Evolutionary conservation across 2,797 vertebrate species (phyloP), one percentile per base, ranked within the genome.

Genomic region (Bryconaethiops microstoma): DNA sequence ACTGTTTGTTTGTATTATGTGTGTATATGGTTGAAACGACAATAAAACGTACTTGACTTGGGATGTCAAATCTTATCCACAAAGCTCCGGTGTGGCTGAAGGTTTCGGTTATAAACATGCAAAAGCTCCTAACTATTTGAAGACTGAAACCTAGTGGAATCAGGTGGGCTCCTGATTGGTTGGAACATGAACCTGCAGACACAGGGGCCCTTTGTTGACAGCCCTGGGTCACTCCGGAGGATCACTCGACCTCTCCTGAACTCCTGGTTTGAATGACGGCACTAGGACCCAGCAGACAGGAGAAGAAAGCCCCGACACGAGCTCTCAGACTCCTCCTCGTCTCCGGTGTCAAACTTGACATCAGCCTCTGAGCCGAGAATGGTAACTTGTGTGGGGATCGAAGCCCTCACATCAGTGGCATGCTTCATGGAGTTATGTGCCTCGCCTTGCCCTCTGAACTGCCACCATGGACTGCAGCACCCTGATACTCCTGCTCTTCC

Each of bases 341-440:
- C 94, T 94, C 92, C 94, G 92, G 93, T 95, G 94, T 95, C 94
- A 93, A 95, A 95, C 94, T 95, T 95, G 95, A 94, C 95, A 94
- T 95, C 93, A 94, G 94, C 89, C 91, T 87, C 88, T 86, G 78
- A 91, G 93, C 90, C 89, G 93, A 93, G 94, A 91, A 94, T 94
- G 93, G 95, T 94, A 92, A 94, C 92, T 93, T 91, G 90, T 90
- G 85, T 89, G 79, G 89, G 91, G 75, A 80, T 89, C 94, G 89
- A 85, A 89, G 93, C 93, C 88, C 92, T 92, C 96, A 94, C 93
- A 91, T 93, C 94, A 94, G 95, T 95, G 96, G 96, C 93, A 92
- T 90, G 94, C 96, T 96, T 94, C 93, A 92, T 93, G 96, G 94
- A 97, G 97, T 95, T 96, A 95, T 97, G 97, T 93, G 91, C 95